phyloP scores from a whole-genome alignment of 2,888 invertebrate species.

The Stenchaetothrips biformis region DNA sequence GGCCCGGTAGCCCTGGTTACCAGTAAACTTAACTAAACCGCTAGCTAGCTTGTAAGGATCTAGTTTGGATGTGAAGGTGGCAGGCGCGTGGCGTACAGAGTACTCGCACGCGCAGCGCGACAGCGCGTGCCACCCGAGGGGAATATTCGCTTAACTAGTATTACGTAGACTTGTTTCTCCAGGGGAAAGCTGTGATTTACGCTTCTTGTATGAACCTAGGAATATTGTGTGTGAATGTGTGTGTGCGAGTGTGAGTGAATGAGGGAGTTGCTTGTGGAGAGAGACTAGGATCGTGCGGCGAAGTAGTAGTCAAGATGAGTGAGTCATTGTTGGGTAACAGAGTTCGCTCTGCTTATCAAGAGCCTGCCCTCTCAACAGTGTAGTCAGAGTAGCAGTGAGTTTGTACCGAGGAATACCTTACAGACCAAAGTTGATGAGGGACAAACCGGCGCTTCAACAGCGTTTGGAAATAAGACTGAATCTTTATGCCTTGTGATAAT shows the following conservation, averaged over 20 bases:
- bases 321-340: no score
- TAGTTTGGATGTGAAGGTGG: not conserved
- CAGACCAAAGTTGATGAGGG: slow-evolving; percentile 5
- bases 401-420: not conserved
- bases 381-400: not conserved
- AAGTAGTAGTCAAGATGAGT: no score
- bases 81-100: no score
- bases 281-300: no score
- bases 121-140: not conserved
- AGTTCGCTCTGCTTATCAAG: no score
- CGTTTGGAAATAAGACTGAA: not conserved
- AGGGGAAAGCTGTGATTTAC: not conserved
- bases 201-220: not conserved
- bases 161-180: not conserved
- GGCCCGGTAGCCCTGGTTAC: slow-evolving; percentile 5
- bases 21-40: not conserved
- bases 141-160: slow-evolving; percentile 9
- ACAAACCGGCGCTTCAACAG: not conserved
- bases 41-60: not conserved
- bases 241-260: not conserved
- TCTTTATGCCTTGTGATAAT: slow-evolving; percentile 11
- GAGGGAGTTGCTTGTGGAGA: no score
- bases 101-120: not conserved
- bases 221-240: not conserved
- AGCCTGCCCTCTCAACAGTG: not conserved